These are phyloP conservation scores for Heliconius ethilla DNA, from an alignment of 2,888 invertebrate genomes.

Conservation along the genomic window DNA sequence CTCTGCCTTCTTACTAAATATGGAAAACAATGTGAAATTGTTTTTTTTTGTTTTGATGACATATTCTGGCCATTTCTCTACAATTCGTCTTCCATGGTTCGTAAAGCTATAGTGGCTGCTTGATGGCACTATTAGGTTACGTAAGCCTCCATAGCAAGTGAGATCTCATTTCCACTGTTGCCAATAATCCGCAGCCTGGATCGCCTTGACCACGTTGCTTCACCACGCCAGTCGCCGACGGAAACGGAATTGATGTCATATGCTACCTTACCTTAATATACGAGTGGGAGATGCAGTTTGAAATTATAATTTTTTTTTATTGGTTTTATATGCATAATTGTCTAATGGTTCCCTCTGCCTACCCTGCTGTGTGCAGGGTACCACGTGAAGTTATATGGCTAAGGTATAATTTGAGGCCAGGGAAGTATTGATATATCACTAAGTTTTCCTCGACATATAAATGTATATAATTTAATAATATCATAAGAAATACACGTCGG, in stretches of 20 bases:
- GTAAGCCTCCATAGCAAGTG: constrained; percentile 41
- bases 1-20: too few species aligned
- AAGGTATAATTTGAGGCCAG: too few species aligned
- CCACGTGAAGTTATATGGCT: too few species aligned
- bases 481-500: neutral
- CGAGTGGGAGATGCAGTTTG: constrained; percentile 31
- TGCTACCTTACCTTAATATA: constrained; percentile 38
- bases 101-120: constrained; percentile 29
- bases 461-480: neutral
- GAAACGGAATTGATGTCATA: constrained; percentile 53
- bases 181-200: constrained; percentile 48
- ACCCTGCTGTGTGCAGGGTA: too few species aligned
- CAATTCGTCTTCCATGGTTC: constrained; percentile 5
- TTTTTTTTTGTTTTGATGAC: neutral
- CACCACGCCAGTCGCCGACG: constrained; percentile 52
- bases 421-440: too few species aligned
- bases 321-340: neutral
- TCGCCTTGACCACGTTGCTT: constrained; percentile 61
- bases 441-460: too few species aligned
- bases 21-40: too few species aligned
- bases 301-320: neutral
- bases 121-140: constrained; percentile 42
- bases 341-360: too few species aligned
- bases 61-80: neutral
- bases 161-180: constrained; percentile 49